phyloP scores from a whole-genome alignment of 2,797 vertebrate genomes.

The Cirrhinus mrigala region DNA sequence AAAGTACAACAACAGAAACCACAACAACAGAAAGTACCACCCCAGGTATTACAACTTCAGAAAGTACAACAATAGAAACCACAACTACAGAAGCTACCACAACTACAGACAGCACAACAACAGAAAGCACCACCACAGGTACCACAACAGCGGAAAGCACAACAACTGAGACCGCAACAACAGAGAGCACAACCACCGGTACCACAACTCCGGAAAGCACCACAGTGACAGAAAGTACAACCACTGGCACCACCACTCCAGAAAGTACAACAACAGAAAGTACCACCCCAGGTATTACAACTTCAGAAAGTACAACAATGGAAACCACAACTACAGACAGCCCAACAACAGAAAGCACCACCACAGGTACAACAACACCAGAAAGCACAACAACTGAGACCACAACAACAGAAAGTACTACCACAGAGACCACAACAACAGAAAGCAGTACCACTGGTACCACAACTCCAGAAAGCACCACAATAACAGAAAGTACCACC shows the following conservation, averaged over 20 bases:
- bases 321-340: too few relatives aligned
- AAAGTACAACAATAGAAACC: rapidly evolving
- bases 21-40: background rate
- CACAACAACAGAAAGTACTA: too few relatives aligned
- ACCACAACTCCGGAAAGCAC: too few relatives aligned
- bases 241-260: background rate
- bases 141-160: background rate
- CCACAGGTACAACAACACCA: too few relatives aligned
- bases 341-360: too few relatives aligned
- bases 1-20: background rate
- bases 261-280: background rate
- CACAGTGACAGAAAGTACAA: background rate
- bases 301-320: background rate
- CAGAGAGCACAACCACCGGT: background rate
- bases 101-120: too few relatives aligned
- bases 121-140: background rate
- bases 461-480: too few relatives aligned
- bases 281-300: background rate
- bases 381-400: too few relatives aligned
- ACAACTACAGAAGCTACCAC: background rate
- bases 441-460: too few relatives aligned
- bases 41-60: too few relatives aligned
- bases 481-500: too few relatives aligned
- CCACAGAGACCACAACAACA: too few relatives aligned
- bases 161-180: background rate